phyloP scores from a whole-genome alignment of 2,113 vertebrate genomes.

The Salvelinus fontinalis region DNA sequence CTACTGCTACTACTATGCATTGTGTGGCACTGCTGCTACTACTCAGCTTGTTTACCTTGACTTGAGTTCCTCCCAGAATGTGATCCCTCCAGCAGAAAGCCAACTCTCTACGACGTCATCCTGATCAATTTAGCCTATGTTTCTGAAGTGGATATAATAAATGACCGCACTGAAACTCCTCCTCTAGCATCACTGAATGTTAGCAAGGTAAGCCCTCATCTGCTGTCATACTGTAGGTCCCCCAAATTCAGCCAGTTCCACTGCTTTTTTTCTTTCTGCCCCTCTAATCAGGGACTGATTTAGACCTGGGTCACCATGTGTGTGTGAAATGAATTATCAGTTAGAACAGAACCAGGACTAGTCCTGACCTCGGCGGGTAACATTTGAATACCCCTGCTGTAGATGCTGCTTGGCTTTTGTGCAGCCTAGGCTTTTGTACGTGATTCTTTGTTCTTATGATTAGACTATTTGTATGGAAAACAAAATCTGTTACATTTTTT shows the following conservation, averaged over 20 bases:
- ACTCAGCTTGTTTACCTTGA: conserved; percentile 75
- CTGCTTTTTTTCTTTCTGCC: neutral
- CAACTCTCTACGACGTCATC: conserved; percentile 95
- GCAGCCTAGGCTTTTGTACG: too few species aligned
- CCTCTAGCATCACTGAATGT: conserved; percentile 98
- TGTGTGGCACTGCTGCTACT: neutral
- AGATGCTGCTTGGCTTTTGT: too few species aligned
- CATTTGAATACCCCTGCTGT: too few species aligned
- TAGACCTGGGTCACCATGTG: too few species aligned
- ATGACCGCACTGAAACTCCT: conserved; percentile 94
- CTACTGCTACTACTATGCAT: neutral
- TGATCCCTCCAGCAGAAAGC: conserved; percentile 96
- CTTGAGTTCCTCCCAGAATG: conserved; percentile 79
- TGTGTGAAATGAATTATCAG: too few species aligned
- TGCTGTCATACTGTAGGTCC: too few species aligned
- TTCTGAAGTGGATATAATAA: conserved; percentile 96
- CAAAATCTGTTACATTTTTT: too few species aligned
- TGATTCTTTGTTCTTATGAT: too few species aligned
- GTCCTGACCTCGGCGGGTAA: too few species aligned
- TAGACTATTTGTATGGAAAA: too few species aligned
- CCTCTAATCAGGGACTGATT: too few species aligned
- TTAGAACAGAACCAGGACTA: too few species aligned
- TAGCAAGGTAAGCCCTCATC: conserved; percentile 85
- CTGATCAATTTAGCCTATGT: conserved; percentile 98
- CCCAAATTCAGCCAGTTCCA: neutral